Evolutionary conservation across 2,113 vertebrate genomes (phyloP), one percentile per base, ranked within the genome.

Genomic region (Apaloderma vittatum): DNA sequence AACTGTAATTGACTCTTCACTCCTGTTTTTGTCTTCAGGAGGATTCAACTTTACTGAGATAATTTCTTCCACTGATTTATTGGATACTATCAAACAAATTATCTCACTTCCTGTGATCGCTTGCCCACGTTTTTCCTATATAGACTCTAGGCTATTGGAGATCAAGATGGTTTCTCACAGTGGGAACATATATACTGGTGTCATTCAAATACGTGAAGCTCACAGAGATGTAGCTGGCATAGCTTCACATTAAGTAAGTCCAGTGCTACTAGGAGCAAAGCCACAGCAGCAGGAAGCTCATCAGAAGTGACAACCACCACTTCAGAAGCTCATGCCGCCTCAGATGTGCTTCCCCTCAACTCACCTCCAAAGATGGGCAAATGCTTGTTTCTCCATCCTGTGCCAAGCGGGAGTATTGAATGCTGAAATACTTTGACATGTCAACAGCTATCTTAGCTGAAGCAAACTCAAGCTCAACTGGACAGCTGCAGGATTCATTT

Each of bases 371-470:
- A 86, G 37, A 7, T 46, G 48, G 27, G 5, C 4, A 57, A 68
- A 73, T 0, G 1, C 21, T 74, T 79, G 30, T 3, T 19, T 59
- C 16, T 82, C 16, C 55, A 83, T 37, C 16, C 49, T 2, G 0
- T 51, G 75, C 15, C 40, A 48, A 62, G 48, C 17, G 63, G 23
- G 48, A 68, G 19, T 63, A 30, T 17, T 63, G 43, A 68, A 48
- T 51, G 43, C 52, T 78, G 29, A 37, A 46, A 52, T 83, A 59
- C 63, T 82, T 58, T 49, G 43, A 45, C 30, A 16, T 8, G 19
- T 81, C 40, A 77, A n/a, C 29, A 67, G 21, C 6, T 73, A 36
- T 8, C 36, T 86, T 37, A 15, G 17, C 37, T 66, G 54, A 92
- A 65, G 57, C 22, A 37, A 23, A 27, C 32, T 62, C 24, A 62